Conservation (phyloP, 2,888 invertebrate species). For the Orchesella flavescens region DNA sequence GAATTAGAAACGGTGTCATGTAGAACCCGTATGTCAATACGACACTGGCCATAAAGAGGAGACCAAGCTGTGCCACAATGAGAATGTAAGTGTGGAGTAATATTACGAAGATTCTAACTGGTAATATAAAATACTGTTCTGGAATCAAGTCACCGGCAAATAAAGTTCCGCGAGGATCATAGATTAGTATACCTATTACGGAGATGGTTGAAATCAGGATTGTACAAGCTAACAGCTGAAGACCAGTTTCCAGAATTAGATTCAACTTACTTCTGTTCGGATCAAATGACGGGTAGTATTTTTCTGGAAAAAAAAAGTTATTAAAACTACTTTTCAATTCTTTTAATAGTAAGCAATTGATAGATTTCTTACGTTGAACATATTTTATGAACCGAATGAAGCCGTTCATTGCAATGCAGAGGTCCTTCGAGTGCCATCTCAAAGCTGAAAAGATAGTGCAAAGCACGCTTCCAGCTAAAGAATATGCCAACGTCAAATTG, state of each 20-base stretch:
- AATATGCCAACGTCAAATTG: constrained; percentile 7
- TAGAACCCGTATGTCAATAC: constrained; percentile 15
- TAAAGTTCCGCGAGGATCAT: not conserved
- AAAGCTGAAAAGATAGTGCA: not conserved
- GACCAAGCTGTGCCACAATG: not conserved
- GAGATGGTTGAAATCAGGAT: not conserved
- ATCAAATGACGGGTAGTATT: constrained; percentile 14
- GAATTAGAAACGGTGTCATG: not conserved
- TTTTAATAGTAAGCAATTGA: too few relatives aligned
- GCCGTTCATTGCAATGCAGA: constrained; percentile 11
- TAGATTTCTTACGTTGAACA: too few relatives aligned
- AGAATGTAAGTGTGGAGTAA: constrained; percentile 20
- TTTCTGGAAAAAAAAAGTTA: constrained; percentile 12
- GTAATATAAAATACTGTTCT: not conserved
- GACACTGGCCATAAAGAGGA: not conserved
- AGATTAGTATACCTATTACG: not conserved
- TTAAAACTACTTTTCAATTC: too few relatives aligned
- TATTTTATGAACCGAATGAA: too few relatives aligned
- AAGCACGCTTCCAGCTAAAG: not conserved
- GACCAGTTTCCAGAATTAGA: not conserved
- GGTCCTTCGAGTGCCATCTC: constrained; percentile 1
- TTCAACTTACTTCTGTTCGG: constrained; percentile 3
- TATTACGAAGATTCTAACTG: not conserved
- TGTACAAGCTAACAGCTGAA: not conserved
- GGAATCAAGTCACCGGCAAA: constrained; percentile 22